Conservation (phyloP, 2,113 vertebrate genomes). For the Hippotragus niger region DNA sequence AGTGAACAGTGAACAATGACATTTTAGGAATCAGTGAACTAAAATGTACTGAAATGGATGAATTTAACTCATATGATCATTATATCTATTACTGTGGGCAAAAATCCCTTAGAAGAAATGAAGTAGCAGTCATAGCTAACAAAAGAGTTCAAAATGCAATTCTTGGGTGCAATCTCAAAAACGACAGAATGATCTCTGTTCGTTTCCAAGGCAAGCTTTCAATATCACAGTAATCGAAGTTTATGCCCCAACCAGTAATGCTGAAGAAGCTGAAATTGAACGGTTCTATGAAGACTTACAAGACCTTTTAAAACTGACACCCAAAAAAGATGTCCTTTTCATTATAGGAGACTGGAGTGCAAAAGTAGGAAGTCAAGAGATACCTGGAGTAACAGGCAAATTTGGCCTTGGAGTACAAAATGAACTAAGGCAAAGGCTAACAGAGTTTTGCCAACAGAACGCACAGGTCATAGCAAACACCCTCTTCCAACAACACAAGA, state of each 20-base stretch:
- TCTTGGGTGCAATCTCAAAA: neutral
- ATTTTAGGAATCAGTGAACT: neutral
- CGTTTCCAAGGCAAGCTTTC: neutral
- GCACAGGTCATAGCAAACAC: neutral
- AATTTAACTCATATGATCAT: neutral
- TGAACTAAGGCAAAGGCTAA: neutral
- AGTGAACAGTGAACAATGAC: neutral
- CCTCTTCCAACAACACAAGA: neutral
- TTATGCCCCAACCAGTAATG: neutral
- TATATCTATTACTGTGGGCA: neutral
- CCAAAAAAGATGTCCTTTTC: neutral
- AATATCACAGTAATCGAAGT: neutral
- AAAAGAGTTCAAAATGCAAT: neutral
- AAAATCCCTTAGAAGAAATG: neutral
- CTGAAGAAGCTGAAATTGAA: neutral
- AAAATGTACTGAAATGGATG: neutral
- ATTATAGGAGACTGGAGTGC: neutral
- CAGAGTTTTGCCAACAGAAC: neutral
- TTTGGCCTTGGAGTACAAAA: neutral
- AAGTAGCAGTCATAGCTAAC: neutral
- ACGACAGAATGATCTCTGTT: neutral
- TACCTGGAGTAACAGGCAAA: neutral
- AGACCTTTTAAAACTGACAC: neutral
- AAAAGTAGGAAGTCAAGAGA: neutral
- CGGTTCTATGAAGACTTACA: neutral